Evolutionary conservation across 2,888 invertebrate species (phyloP).

Genomic region (Phoenoteleia sp.): DNA sequence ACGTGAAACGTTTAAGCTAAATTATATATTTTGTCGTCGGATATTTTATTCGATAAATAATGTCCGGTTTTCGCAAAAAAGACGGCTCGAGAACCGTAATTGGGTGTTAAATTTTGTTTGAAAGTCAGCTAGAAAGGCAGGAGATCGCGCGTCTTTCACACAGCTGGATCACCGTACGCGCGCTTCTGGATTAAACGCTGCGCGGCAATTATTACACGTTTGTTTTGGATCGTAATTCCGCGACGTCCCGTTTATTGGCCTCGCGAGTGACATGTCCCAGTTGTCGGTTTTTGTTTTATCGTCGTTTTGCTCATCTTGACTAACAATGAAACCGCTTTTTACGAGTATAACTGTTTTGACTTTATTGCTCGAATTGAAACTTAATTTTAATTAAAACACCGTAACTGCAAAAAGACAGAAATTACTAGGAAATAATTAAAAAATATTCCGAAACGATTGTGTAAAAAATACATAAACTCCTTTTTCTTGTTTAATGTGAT

Average conservation of each 20-base stretch:
- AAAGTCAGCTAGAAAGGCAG: neutral
- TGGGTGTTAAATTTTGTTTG: conserved; percentile 28
- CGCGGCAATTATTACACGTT: conserved; percentile 47
- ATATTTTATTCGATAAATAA: too few relatives aligned
- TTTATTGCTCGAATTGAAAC: conserved; percentile 22
- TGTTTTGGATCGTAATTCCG: conserved; percentile 57
- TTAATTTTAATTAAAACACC: neutral
- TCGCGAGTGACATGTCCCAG: conserved; percentile 55
- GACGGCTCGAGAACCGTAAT: too few relatives aligned
- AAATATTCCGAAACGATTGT: neutral
- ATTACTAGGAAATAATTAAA: neutral
- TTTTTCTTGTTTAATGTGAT: neutral
- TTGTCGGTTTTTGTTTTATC: conserved; percentile 34
- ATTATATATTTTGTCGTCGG: too few relatives aligned
- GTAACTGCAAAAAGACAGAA: neutral
- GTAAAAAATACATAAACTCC: neutral
- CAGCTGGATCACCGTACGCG: conserved; percentile 1
- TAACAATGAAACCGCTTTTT: neutral
- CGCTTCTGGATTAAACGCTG: conserved; percentile 27
- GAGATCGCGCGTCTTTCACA: conserved; percentile 31
- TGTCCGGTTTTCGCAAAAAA: too few relatives aligned
- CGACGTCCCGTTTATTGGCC: conserved; percentile 59
- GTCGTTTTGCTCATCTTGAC: neutral
- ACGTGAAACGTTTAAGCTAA: too few relatives aligned
- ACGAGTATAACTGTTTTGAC: neutral